These are phyloP conservation scores for Micrasema minimum DNA, from an alignment of 1,140 invertebrate species.

Conservation along the genomic window DNA sequence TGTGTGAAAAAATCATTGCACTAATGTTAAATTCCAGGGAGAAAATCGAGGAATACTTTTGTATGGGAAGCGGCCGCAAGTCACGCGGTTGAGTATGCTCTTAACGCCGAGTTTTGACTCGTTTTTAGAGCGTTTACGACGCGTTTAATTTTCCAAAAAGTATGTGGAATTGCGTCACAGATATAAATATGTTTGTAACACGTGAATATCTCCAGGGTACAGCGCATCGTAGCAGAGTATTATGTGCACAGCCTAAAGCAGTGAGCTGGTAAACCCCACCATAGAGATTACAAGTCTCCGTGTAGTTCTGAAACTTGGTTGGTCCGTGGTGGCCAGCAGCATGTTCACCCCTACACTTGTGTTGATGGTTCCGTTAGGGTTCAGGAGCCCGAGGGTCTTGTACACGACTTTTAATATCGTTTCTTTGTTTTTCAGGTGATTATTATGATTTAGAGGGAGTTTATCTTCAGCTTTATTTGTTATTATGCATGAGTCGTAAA, in stretches of 20 bases:
- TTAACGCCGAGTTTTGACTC: too few species aligned
- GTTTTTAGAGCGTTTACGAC: too few species aligned
- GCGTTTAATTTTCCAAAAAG: too few species aligned
- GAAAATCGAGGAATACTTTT: too few species aligned
- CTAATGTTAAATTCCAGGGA: too few species aligned
- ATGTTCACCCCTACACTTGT: background rate
- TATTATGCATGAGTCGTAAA: background rate
- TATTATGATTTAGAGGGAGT: slow-evolving; percentile 4
- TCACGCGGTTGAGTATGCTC: too few species aligned
- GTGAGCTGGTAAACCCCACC: background rate
- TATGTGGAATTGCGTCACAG: too few species aligned
- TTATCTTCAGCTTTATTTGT: background rate
- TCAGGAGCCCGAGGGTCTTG: background rate
- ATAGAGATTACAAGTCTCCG: background rate
- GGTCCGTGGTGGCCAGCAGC: background rate
- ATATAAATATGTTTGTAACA: background rate
- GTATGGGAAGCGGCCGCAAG: too few species aligned
- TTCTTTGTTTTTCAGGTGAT: too few species aligned
- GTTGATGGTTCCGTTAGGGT: background rate
- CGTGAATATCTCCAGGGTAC: slow-evolving; percentile 4
- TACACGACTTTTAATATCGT: too few species aligned
- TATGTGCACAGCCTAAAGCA: background rate
- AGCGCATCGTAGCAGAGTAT: background rate
- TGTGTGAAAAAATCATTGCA: too few species aligned
- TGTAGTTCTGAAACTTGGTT: background rate